Base-by-base conservation (phyloP, 2,797 vertebrate species). In the Neomorphus geoffroyi region DNA sequence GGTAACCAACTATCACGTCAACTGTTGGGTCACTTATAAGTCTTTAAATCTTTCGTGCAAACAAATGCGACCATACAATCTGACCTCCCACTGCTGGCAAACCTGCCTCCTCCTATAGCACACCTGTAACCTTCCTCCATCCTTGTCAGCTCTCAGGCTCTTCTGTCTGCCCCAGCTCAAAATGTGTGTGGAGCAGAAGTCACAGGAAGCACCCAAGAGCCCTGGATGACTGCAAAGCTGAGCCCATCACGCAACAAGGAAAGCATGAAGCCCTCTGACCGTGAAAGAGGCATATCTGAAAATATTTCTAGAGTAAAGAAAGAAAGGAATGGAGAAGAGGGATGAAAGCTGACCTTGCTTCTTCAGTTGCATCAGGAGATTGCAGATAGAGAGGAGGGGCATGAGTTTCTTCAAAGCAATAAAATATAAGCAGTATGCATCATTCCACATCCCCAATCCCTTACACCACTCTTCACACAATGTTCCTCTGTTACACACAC, bases 1-100 rank as follows among this genome's bases (percentile, higher is more conserved):
- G 1, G 21, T 11, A 37, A 87, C 33, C 5, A 18, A n/a, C 30
- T 35, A 8, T 2, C 2, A 0, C 7, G 30, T 4, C 48, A 39
- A 41, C 33, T 0, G 3, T 0, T 28, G 35, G 10, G 33, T 60
- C 43, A 48, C 33, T 5, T 23, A 37, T 12, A 45, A 62, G 9
- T n/a, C 54, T 79, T 28, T 58, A 56, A 58, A 39, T 26, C 45
- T 51, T 41, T 27, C 48, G 32, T 1, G 2, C 24, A 22, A 73
- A 72, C 2, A 75, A 78, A 78, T 5, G 2, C 3, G 5, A 46
- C 17, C 8, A 16, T 56, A 53, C 5, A 8, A 30, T 35, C 22
- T 37, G 18, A 11, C 19, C 18, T 23, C 33, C 45, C 64, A 80
- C 24, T 75, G 18, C n/a, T 56, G 10, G n/a, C 18, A 62, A 43